Conservation (phyloP, 2,113 vertebrate species). For the Peromyscus maniculatus region DNA sequence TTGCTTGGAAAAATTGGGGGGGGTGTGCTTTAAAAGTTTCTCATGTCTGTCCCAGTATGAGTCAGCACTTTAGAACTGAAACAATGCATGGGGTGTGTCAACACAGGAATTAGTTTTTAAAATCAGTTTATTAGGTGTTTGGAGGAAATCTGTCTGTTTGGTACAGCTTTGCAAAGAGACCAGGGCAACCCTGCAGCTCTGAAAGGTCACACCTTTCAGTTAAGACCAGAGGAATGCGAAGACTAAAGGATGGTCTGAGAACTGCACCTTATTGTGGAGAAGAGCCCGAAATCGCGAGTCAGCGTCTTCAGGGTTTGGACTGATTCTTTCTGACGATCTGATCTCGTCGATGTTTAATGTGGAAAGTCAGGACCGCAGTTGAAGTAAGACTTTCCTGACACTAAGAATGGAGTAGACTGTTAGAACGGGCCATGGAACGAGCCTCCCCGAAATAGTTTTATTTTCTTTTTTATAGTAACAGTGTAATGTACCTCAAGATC, state of each 20-base stretch:
- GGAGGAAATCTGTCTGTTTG: background rate
- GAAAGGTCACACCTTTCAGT: background rate
- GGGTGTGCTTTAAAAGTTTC: background rate
- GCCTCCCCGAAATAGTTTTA: background rate
- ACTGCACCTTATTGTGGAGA: background rate
- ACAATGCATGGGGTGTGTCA: background rate
- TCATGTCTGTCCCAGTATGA: background rate
- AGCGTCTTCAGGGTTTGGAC: background rate
- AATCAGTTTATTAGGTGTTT: background rate
- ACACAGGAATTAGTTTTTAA: background rate
- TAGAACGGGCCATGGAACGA: background rate
- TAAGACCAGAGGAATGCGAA: conserved; percentile 40
- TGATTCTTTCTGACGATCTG: conserved; percentile 31
- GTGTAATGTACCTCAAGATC: background rate
- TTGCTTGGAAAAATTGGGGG: background rate
- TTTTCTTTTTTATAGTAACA: background rate
- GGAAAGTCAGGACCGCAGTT: conserved; percentile 21
- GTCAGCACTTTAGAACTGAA: background rate
- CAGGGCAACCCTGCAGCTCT: background rate
- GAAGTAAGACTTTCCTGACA: conserved; percentile 21
- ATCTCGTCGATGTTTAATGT: conserved; percentile 9
- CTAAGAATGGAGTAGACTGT: conserved; percentile 4
- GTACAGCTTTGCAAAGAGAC: background rate
- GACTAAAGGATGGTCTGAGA: background rate
- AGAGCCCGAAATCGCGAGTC: background rate